Evolutionary conservation across 2,113 vertebrate genomes (phyloP), one percentile per base, ranked within the genome.

Genomic region (Machaerirhynchus nigripectus): DNA sequence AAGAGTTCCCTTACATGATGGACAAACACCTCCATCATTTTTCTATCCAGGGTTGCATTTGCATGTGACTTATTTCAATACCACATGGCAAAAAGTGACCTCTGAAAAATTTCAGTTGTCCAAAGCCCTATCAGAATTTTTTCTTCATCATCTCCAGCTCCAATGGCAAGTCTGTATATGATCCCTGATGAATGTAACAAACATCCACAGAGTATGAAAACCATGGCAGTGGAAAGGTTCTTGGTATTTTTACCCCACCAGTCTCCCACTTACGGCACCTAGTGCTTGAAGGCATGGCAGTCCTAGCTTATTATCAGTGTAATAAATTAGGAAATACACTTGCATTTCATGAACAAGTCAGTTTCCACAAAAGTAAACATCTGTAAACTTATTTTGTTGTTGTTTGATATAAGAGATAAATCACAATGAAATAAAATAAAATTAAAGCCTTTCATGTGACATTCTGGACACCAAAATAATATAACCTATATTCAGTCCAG

Each of bases 11-110:
- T 39, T 91, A 65, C 4, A 2, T 87, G 70, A 64, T n/a, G 35
- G 56, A 71, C 31, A 96, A 75, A 84, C 42, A 90, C 15, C 39
- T 80, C 60, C 70, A 87, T 61, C 21, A 21, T 85, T 95, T 96
- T 75, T 53, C 64, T 44, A 46, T 87, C 73, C 65, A 26, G 40
- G 87, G 33, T 44, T 86, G 11, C 16, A 56, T 49, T 63, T 73
- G 21, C 11, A 6, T 28, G 11, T 84, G 88, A 35, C 39, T 64
- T 83, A 35, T 18, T 82, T 73, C 30, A 86, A 27, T 39, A 76
- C 31, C 42, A 78, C 15, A 8, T 26, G 11, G 35, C 33, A 69
- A 55, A 65, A 77, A 52, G 15, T 42, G 78, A 31, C 52, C 86
- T 83, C 59, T 91, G 61, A 87, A 87, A 93, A 88, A 76, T 24